phyloP scores from a whole-genome alignment of 2,888 invertebrate genomes.

The Macaria liturata region DNA sequence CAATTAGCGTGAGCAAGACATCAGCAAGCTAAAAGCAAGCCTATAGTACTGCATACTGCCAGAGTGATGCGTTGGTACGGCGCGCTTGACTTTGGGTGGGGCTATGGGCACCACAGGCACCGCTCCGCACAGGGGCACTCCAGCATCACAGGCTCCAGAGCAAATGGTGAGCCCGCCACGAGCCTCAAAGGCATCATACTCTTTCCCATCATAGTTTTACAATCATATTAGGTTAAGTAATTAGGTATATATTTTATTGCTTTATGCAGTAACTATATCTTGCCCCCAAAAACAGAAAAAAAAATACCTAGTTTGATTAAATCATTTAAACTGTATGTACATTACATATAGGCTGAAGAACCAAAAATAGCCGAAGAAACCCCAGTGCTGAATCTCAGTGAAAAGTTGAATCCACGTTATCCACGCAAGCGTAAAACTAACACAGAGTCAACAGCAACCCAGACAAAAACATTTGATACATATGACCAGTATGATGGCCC shows the following conservation, averaged over 20 bases:
- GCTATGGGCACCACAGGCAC: constrained; percentile 48
- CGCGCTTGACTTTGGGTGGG: constrained; percentile 47
- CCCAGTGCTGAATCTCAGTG: constrained; percentile 50
- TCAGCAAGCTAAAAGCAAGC: not conserved
- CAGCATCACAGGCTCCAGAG: constrained; percentile 83
- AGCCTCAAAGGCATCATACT: constrained; percentile 96
- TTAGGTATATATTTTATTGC: too few relatives aligned
- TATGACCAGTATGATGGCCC: constrained; percentile 3
- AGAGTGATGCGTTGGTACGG: constrained; percentile 58
- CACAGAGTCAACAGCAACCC: constrained; percentile 16
- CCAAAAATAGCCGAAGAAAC: constrained; percentile 36
- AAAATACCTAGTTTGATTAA: too few relatives aligned
- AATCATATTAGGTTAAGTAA: too few relatives aligned
- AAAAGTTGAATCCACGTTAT: constrained; percentile 61
- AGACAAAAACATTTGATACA: constrained; percentile 2
- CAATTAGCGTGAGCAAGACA: too few relatives aligned
- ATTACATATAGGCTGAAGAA: constrained; percentile 29
- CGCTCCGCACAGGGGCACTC: constrained; percentile 71
- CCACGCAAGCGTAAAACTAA: constrained; percentile 68
- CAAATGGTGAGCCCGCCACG: constrained; percentile 93
- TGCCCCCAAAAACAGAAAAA: too few relatives aligned
- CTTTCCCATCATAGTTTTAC: constrained; percentile 96
- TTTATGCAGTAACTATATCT: too few relatives aligned
- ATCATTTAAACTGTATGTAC: too few relatives aligned
- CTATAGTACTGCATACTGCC: constrained; percentile 64